A percentile compares a stretch with the other conserved stretches of the same genome.
phyloP scores from a whole-genome alignment of 2,888 invertebrate genomes.

The Heliconius sara region DNA sequence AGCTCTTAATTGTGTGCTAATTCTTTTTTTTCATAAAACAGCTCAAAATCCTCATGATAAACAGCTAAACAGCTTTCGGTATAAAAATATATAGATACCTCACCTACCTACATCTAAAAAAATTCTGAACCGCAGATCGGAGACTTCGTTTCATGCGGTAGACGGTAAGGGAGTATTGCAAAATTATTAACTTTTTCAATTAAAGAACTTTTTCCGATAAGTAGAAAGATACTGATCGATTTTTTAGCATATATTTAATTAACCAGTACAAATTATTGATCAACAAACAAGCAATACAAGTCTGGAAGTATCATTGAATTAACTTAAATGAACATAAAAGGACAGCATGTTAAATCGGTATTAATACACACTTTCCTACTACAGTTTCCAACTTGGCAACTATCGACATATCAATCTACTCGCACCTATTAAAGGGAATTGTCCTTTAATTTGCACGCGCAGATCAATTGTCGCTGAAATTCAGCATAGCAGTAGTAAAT shows the following conservation, averaged over 20 bases:
- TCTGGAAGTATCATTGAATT: not conserved
- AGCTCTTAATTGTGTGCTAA: not conserved
- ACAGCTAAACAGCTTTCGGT: too few relatives aligned
- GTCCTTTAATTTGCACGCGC: not conserved
- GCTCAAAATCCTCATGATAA: not conserved
- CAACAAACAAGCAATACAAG: not conserved
- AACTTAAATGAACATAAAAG: not conserved
- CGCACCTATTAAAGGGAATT: conserved; percentile 9
- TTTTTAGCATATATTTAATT: not conserved
- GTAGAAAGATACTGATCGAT: too few relatives aligned
- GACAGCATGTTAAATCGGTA: not conserved
- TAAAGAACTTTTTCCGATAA: not conserved
- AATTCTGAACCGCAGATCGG: not conserved
- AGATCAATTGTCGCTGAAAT: not conserved
- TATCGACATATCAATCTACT: not conserved
- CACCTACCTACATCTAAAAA: not conserved
- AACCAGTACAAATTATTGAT: not conserved
- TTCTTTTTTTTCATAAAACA: not conserved
- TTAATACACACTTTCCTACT: not conserved
- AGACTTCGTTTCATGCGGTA: not conserved
- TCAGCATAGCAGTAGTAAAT: not conserved
- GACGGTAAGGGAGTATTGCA: not conserved
- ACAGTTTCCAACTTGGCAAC: not conserved
- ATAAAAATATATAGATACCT: too few relatives aligned
- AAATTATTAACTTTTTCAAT: not conserved